Conservation (phyloP, 1,140 invertebrate genomes). For the Ericerus pela region DNA sequence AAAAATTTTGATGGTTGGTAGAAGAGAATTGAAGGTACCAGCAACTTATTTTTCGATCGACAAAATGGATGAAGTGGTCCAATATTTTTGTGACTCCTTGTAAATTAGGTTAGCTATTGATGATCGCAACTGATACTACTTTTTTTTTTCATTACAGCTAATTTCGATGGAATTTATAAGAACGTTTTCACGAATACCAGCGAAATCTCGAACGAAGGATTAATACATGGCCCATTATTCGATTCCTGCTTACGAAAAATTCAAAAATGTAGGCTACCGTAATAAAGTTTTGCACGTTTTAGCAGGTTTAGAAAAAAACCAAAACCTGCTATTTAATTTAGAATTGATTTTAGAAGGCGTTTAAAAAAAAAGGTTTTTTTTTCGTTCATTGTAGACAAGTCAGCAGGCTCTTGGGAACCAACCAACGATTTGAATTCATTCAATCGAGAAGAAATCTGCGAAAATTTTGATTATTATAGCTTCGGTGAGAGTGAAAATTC, state of each 20-base stretch:
- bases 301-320: neutral
- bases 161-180: neutral
- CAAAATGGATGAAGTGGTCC: no score
- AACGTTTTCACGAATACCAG: neutral
- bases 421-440: neutral
- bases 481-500: conserved; percentile 2
- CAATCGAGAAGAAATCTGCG: neutral
- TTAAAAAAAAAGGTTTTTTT: neutral
- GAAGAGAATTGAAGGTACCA: no score
- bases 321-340: neutral
- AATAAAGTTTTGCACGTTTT: neutral
- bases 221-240: neutral
- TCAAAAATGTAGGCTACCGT: neutral
- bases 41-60: no score
- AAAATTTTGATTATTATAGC: neutral
- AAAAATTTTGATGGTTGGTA: no score
- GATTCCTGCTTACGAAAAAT: neutral
- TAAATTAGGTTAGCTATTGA: no score
- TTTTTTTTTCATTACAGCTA: no score
- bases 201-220: neutral
- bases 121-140: no score
- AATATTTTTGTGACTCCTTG: no score
- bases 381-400: no score
- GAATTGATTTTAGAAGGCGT: neutral
- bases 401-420: neutral